Evolutionary conservation across 2,797 vertebrate genomes (phyloP), one percentile per base, ranked within the genome.

Genomic region (Amniataba percoides): DNA sequence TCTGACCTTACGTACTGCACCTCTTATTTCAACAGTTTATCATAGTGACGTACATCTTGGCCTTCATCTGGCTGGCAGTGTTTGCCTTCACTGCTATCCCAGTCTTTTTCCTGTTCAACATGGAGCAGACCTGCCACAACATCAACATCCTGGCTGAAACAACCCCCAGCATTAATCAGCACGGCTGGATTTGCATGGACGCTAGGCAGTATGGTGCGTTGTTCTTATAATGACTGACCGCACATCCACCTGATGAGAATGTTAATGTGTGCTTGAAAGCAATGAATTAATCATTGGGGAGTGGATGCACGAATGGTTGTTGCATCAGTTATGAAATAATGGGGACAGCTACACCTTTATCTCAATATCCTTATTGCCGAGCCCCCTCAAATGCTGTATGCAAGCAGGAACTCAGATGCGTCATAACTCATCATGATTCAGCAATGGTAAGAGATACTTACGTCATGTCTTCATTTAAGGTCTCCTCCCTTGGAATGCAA

Each of bases 91-190:
- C 95, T 0, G 96, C 97, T 0, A 94, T 99, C 83, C 98, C 98
- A 0, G 97, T 99, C 88, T 98, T 97, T 93, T 97, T 99, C 95
- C 95, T 98, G 92, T 98, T 97, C 95, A 99, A 98, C 92, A 99
- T 98, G 88, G 97, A 96, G 92, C 96, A 96, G 75, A 98, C 98
- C 59, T 99, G 98, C 89, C 97, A 99, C 90, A 96, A 95, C 85
- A 96, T 99, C 85, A 97, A 95, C 89, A 91, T 95, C 83, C 96
- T 97, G 90, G 95, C 96, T 52, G 98, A 99, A 92, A 97, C 96
- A 64, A 96, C 97, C 77, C 95, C 97, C 36, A 96, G 96, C 89
- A 93, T 98, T 57, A 95, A 92, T 92, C 95, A 95, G 87, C 94
- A 95, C 4, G 74, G 82, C 74, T 95, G 95, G 94, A 94, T 92